phyloP scores from a whole-genome alignment of 37 sponge, comb jelly and placozoan species.

The Dysidea cf. avara region DNA sequence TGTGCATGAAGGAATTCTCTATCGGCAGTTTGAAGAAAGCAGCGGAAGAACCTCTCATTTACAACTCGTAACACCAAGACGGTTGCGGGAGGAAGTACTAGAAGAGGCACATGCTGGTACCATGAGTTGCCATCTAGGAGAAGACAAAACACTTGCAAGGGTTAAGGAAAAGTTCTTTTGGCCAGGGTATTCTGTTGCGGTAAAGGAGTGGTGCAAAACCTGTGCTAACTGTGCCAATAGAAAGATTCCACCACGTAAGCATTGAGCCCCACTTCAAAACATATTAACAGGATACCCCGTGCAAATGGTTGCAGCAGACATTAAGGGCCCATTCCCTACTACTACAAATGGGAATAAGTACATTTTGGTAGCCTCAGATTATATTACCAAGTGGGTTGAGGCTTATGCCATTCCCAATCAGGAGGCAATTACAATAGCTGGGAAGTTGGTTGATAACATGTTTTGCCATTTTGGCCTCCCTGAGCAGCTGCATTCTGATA shows the following conservation, averaged over 20 bases:
- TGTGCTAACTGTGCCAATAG: too few relatives aligned
- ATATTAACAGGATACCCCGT: too few relatives aligned
- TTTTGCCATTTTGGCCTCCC: constrained; percentile 4
- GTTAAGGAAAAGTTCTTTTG: too few relatives aligned
- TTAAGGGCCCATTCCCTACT: too few relatives aligned
- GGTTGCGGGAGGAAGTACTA: constrained; percentile 6
- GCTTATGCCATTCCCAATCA: constrained; percentile 1
- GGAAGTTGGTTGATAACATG: neutral
- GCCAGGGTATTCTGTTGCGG: too few relatives aligned
- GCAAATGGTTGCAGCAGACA: too few relatives aligned
- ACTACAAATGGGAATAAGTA: too few relatives aligned
- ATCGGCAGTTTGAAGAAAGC: neutral
- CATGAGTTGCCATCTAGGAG: constrained; percentile 14
- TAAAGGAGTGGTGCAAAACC: neutral
- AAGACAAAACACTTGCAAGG: constrained; percentile 7
- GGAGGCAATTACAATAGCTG: constrained; percentile 9
- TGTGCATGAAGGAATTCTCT: constrained; percentile 8
- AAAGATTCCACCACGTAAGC: too few relatives aligned
- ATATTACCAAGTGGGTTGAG: too few relatives aligned
- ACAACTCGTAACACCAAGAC: constrained; percentile 7
- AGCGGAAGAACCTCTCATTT: neutral
- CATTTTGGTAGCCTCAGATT: too few relatives aligned
- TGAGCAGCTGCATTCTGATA: constrained; percentile 10
- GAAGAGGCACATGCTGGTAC: constrained; percentile 10
- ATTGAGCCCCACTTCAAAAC: too few relatives aligned